Evolutionary conservation across 2,797 vertebrate species (phyloP).

Genomic region (Labeo calbasu): DNA sequence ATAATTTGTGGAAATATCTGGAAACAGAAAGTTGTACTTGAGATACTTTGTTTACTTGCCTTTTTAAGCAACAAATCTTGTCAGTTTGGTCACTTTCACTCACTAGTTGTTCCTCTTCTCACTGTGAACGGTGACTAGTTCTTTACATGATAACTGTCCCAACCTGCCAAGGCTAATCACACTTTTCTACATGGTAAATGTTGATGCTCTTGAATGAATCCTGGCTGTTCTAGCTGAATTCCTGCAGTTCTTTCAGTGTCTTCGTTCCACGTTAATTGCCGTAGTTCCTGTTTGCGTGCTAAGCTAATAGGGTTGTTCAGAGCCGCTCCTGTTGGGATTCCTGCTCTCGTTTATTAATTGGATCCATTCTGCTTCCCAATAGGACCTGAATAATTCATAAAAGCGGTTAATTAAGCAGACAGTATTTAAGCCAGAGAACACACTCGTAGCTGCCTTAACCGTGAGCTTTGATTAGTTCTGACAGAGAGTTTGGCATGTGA

Average conservation of each 20-base stretch:
- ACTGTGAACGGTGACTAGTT: not conserved
- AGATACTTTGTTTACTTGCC: not conserved
- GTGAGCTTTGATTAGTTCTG: constrained; percentile 34
- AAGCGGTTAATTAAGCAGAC: constrained; percentile 65
- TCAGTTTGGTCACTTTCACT: not conserved
- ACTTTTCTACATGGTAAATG: not conserved
- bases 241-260: not conserved
- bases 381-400: constrained; percentile 64
- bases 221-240: not conserved
- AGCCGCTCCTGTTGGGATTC: constrained; percentile 43
- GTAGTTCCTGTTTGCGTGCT: constrained; percentile 43
- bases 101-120: not conserved
- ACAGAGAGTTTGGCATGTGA: constrained; percentile 14
- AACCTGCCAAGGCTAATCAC: not conserved
- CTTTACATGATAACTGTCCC: not conserved
- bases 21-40: not conserved
- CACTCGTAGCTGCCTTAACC: not conserved
- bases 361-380: constrained; percentile 58
- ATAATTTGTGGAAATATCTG: not conserved
- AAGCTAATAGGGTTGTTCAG: constrained; percentile 54
- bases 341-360: constrained; percentile 58
- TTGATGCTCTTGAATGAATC: not conserved
- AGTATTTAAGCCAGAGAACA: constrained; percentile 58
- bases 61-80: not conserved
- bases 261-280: not conserved